Base-by-base conservation (phyloP, 2,113 vertebrate genomes). In the Ageneiosus marmoratus region DNA sequence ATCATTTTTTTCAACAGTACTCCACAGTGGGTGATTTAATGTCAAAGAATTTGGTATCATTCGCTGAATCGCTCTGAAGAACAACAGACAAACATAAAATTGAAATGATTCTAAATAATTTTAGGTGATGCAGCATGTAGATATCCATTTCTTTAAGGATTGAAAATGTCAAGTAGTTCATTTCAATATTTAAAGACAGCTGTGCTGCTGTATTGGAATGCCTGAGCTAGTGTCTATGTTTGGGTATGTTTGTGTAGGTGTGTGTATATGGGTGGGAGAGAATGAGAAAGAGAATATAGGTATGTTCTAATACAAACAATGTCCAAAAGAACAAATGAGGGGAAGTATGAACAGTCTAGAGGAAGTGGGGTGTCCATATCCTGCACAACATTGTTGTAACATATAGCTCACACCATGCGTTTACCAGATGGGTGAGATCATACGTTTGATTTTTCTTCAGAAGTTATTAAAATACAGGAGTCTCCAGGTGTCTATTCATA, bases 401-500 rank as follows among this genome's bases (percentile, higher is more conserved):
- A 10, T 83, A 55, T 60, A 77, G 48, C 18, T 29, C 62, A 53
- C 62, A 29, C 63, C 50, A 56, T 27, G 48, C 20, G 12, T 32
- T 22, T 11, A 9, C 29, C 34, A 67, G 3, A 55, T 9, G 16
- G 53, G 10, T 27, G 56, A 48, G 69, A 11, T 62, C 53, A 44
- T 81, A 22, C n/a, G 41, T 82, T 82, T 82, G 80, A 73, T 48
- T 48, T 75, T 5, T 37, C 70, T 75, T 75, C 12, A 74, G 80
- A 74, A 12, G 41, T 16, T 62, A 18, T 34, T 58, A 72, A 72
- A 70, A 81, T 29, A 72, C 15, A 6, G 3, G n/a, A 4, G 34
- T 70, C 37, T 56, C 48, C 20, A 32, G 41, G 22, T 62, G n/a
- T 72, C 4, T 70, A 20, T 29, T 58, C 10, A 44, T 22, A 27